Conservation (phyloP, 1,140 invertebrate species). For the Drosophila virilis region DNA sequence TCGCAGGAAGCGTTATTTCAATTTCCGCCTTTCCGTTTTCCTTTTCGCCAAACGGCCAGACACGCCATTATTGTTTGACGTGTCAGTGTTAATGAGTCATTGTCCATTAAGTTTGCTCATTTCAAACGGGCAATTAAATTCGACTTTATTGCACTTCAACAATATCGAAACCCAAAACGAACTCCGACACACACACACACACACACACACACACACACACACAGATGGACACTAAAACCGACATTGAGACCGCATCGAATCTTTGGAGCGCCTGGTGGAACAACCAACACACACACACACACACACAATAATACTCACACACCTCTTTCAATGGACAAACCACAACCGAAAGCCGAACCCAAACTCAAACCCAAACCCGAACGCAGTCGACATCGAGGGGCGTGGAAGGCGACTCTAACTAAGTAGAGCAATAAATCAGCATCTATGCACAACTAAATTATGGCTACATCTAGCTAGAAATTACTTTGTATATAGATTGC, state of each 20-base stretch:
- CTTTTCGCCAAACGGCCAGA: conserved; percentile 65
- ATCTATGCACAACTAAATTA: conserved; percentile 33
- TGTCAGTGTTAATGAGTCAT: conserved; percentile 83
- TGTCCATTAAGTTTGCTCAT: conserved; percentile 83
- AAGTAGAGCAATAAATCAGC: conserved; percentile 52
- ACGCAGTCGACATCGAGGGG: not conserved
- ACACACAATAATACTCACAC: not conserved
- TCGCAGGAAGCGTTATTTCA: conserved; percentile 79
- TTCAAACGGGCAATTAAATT: conserved; percentile 83
- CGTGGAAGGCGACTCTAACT: conserved; percentile 26
- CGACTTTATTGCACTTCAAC: conserved; percentile 79
- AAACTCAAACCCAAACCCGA: not conserved
- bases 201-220: not conserved
- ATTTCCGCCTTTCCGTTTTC: conserved; percentile 76
- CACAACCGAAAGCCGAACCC: not conserved
- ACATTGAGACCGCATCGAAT: conserved; percentile 51
- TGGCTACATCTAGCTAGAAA: conserved; percentile 1
- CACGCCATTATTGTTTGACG: conserved; percentile 81
- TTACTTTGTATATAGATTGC: not conserved
- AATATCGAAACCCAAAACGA: conserved; percentile 28
- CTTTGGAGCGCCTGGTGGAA: conserved; percentile 2
- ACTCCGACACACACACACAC: not conserved
- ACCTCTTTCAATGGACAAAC: conserved; percentile 14
- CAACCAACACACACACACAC: not conserved
- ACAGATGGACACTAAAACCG: conserved; percentile 41